Evolutionary conservation across 2,888 invertebrate genomes (phyloP), one percentile per base, ranked within the genome.

Genomic region (Scaptomyza caliginosa): DNA sequence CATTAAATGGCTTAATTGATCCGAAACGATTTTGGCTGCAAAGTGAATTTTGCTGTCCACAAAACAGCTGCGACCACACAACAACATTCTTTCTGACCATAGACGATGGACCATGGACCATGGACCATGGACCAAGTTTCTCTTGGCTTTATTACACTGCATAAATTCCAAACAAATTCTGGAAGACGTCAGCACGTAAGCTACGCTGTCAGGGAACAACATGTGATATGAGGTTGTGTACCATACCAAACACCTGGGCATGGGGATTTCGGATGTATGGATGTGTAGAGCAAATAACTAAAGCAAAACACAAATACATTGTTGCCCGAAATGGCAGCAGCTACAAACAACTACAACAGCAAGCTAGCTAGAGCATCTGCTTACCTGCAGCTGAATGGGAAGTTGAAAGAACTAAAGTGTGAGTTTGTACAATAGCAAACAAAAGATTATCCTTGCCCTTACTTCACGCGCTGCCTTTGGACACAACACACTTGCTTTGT

Each of bases 381-480:
- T 70, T 66, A 70, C 75, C 75, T 73, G 75, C 30, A 67, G 50
- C 43, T 39, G 67, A 58, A 60, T 64, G 52, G 24, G 32, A 39
- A 39, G 26, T 17, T 17, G 10, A 39, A 51, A 43, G 48, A 72
- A 52, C 40, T 50, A 39, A 70, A 71, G 77, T 72, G 67, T 58
- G 60, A 73, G 67, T 63, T 63, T 48, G 43, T 60, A 75, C 74
- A 77, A 67, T 58, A 49, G 68, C 85, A 78, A 84, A 84, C 87
- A 84, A 84, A 82, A 86, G 83, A 86, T 83, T 86, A 83, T 83
- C 77, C 87, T 84, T 86, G 79, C 85, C 79, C 83, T 84, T 81
- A 67, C 76, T 72, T 67, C 42, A 65, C 60, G 69, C 64, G 63
- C 67, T 62, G 69, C 75, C 75, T 52, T 62, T 67, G 74, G 74